A percentile compares a stretch with the other conserved stretches of the same genome.
phyloP scores from a whole-genome alignment of 2,888 invertebrate species.

The Ypsolopha sequella region DNA sequence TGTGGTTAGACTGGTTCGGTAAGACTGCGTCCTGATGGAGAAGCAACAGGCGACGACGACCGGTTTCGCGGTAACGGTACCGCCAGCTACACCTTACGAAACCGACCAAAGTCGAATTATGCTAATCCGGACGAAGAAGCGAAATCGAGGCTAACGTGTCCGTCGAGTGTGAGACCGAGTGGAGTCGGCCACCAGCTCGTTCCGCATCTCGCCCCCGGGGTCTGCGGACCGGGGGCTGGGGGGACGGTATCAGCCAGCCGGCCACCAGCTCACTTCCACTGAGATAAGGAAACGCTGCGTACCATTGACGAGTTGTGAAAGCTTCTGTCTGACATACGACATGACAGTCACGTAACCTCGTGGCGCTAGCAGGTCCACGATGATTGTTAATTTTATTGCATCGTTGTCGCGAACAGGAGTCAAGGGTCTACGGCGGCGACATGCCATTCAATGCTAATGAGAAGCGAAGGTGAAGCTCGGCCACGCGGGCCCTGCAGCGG shows the following conservation, averaged over 20 bases:
- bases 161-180: too few species aligned
- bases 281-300: background rate
- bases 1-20: background rate
- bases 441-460: slow-evolving; percentile 4
- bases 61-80: background rate
- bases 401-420: background rate
- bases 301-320: too few species aligned
- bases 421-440: slow-evolving; percentile 1
- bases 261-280: slow-evolving; percentile 3
- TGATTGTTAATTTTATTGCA: background rate
- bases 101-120: background rate
- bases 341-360: slow-evolving; percentile 7
- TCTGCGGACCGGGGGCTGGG: slow-evolving; percentile 6
- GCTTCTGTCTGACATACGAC: slow-evolving; percentile 5
- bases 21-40: background rate
- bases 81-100: background rate
- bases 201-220: slow-evolving; percentile 3
- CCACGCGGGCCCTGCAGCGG: background rate
- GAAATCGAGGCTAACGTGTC: too few species aligned
- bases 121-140: background rate
- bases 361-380: slow-evolving; percentile 1
- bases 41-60: background rate
- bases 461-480: background rate
- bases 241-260: slow-evolving; percentile 25
- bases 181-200: too few species aligned